phyloP scores from a whole-genome alignment of 2,888 invertebrate species.

The Phytoseiulus persimilis region DNA sequence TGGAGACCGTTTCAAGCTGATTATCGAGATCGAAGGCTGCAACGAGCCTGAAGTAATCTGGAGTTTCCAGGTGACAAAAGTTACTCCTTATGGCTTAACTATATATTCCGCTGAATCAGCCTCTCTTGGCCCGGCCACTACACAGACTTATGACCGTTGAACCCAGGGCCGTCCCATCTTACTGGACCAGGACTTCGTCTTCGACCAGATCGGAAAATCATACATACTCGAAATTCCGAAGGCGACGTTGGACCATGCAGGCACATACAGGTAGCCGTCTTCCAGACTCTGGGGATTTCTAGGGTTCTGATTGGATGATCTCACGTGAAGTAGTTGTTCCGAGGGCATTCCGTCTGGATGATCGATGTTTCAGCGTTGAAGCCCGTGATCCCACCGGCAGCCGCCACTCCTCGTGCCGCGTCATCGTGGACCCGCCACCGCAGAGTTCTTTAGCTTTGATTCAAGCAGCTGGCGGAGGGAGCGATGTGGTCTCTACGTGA shows the following conservation, averaged over 20 bases:
- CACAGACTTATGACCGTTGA: neutral
- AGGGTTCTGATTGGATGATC: neutral
- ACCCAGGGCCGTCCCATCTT: constrained; percentile 9
- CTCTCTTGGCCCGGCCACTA: too few relatives aligned
- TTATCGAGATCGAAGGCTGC: neutral
- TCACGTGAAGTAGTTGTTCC: neutral
- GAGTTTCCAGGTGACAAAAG: neutral
- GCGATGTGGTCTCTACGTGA: neutral
- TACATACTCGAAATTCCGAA: constrained; percentile 11
- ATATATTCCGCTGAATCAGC: too few relatives aligned
- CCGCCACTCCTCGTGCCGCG: constrained; percentile 7
- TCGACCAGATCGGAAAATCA: constrained; percentile 14
- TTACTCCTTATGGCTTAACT: neutral
- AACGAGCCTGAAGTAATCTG: constrained; percentile 1
- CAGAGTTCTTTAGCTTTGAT: neutral
- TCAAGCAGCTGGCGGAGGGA: neutral
- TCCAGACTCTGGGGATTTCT: neutral
- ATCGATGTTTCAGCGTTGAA: neutral
- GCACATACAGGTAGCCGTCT: constrained; percentile 10
- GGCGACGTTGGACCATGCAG: neutral
- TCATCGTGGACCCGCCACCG: constrained; percentile 19
- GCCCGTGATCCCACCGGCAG: neutral
- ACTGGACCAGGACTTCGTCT: constrained; percentile 10
- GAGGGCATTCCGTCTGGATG: neutral
- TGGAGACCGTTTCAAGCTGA: constrained; percentile 6